Conservation (phyloP, 1,140 invertebrate genomes). For the Drosophila bipectinata region DNA sequence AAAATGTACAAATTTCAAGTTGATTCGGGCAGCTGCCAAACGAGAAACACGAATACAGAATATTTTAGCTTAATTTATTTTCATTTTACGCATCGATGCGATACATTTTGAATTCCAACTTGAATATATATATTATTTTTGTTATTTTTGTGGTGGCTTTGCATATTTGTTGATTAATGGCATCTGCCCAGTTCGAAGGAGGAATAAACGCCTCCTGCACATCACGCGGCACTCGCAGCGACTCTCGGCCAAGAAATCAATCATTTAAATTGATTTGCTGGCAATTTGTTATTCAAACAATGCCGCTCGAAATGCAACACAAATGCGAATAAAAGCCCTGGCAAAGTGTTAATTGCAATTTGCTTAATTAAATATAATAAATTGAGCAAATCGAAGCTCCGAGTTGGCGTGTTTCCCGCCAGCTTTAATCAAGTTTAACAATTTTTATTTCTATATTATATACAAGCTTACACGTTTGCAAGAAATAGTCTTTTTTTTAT, state of each 20-base stretch:
- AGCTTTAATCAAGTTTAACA: conserved; percentile 61
- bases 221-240: conserved; percentile 58
- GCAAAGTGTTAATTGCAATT: conserved; percentile 75
- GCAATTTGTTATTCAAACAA: conserved; percentile 79
- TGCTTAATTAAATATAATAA: conserved; percentile 74
- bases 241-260: conserved; percentile 72
- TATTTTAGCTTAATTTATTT: conserved; percentile 82
- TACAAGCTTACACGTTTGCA: conserved; percentile 1
- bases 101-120: conserved; percentile 48
- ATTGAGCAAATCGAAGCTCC: conserved; percentile 60
- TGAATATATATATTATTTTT: conserved; percentile 27
- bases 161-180: conserved; percentile 76
- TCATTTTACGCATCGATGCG: conserved; percentile 58
- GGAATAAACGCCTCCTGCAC: conserved; percentile 39
- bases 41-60: conserved; percentile 73
- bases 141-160: conserved; percentile 52
- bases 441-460: conserved; percentile 17
- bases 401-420: conserved; percentile 44
- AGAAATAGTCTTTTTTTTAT: conserved; percentile 16
- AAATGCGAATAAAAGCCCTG: conserved; percentile 25
- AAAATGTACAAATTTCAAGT: conserved; percentile 67
- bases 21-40: conserved; percentile 54
- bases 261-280: conserved; percentile 79
- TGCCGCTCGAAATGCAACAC: conserved; percentile 60
- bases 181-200: conserved; percentile 46